Conservation (phyloP, 2,797 vertebrate genomes). For the Poeciliopsis gracilis region DNA sequence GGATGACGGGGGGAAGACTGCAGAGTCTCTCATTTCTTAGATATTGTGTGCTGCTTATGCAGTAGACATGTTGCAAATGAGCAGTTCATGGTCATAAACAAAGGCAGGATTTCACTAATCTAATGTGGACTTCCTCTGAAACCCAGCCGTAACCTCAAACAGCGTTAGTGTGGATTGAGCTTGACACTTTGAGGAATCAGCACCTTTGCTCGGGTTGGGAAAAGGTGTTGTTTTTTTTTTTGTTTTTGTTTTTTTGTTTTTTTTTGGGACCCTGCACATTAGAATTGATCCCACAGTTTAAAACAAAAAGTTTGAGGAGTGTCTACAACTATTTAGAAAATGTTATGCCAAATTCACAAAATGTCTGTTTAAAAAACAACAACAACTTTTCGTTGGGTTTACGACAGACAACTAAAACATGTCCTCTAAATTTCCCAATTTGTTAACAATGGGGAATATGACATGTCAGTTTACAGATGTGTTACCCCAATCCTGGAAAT, state of each 20-base stretch:
- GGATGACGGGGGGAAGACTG: slow-evolving; percentile 51
- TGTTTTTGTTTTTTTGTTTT: slow-evolving; percentile 30
- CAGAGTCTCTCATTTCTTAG: slow-evolving; percentile 51
- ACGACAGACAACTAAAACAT: slow-evolving; percentile 18
- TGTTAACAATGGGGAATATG: slow-evolving; percentile 9
- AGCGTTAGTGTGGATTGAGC: slow-evolving; percentile 73
- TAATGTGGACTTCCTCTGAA: slow-evolving; percentile 74
- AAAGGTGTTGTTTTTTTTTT: slow-evolving; percentile 46
- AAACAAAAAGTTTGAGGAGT: slow-evolving; percentile 41
- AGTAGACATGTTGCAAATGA: slow-evolving; percentile 47
- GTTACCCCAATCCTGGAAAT: slow-evolving; percentile 23
- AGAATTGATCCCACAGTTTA: slow-evolving; percentile 56
- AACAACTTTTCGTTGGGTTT: not conserved
- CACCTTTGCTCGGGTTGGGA: slow-evolving; percentile 65
- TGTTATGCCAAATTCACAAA: slow-evolving; percentile 45
- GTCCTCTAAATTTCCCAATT: slow-evolving; percentile 35
- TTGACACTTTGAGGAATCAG: slow-evolving; percentile 82
- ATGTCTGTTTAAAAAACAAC: slow-evolving; percentile 6
- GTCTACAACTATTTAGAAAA: slow-evolving; percentile 38
- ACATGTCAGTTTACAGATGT: slow-evolving; percentile 7
- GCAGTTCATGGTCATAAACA: slow-evolving; percentile 71
- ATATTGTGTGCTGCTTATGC: slow-evolving; percentile 35
- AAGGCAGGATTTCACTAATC: slow-evolving; percentile 73
- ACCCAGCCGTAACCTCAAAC: slow-evolving; percentile 77
- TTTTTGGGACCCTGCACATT: slow-evolving; percentile 29